Evolutionary conservation across 2,797 vertebrate species (phyloP).

Genomic region (Florisuga fusca): DNA sequence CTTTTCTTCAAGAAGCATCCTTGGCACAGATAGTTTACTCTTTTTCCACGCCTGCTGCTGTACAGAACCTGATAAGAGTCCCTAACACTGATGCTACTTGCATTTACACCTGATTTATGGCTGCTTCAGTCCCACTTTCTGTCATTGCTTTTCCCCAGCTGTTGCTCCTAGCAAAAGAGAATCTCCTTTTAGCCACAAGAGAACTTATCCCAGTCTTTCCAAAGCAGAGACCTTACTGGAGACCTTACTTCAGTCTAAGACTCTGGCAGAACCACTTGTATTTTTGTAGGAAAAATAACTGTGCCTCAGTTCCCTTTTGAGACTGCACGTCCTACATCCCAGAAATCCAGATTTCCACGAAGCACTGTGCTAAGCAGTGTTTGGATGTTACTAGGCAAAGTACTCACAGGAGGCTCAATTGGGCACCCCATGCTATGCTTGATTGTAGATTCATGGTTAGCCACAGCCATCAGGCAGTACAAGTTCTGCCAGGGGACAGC

Average conservation of each 20-base stretch:
- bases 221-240: neutral
- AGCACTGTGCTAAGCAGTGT: neutral
- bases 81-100: neutral
- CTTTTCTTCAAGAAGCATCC: neutral
- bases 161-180: neutral
- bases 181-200: neutral
- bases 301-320: neutral
- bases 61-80: neutral
- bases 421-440: neutral
- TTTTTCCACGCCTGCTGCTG: neutral
- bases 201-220: neutral
- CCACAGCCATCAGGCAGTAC: neutral
- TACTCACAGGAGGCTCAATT: neutral
- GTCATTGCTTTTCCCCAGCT: neutral
- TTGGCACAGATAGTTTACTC: neutral
- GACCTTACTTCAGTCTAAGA: neutral
- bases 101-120: neutral
- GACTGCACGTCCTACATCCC: fast-evolving
- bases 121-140: neutral
- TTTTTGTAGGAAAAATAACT: neutral
- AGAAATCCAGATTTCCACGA: neutral
- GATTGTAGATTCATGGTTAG: neutral
- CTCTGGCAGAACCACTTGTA: neutral
- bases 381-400: neutral
- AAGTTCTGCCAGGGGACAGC: neutral